phyloP scores from a whole-genome alignment of 53 echinoderm and acorn worm genomes.

The Apostichopus leukothele region DNA sequence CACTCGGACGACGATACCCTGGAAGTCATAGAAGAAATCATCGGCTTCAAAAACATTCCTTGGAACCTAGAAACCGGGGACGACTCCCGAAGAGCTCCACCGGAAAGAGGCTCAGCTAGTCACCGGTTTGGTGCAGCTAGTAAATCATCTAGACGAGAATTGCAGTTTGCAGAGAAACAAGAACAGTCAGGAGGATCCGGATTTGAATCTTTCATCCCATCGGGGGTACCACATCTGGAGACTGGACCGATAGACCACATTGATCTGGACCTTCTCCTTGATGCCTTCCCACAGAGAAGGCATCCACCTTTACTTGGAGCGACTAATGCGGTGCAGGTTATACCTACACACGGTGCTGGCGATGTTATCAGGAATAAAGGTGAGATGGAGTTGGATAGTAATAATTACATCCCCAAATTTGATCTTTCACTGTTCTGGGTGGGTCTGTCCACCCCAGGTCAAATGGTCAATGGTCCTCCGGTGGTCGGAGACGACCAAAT shows the following conservation, averaged over 20 bases:
- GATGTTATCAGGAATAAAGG: constrained; percentile 46
- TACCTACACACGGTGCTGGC: constrained; percentile 51
- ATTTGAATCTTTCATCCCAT: constrained; percentile 64
- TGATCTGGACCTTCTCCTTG: constrained; percentile 84
- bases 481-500: background rate
- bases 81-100: background rate
- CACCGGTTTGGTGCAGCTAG: background rate
- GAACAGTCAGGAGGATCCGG: constrained; percentile 29
- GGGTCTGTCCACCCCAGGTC: no score
- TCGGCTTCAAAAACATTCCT: constrained; percentile 39
- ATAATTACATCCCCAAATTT: no score
- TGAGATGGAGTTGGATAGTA: background rate
- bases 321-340: background rate
- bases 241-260: constrained; percentile 78
- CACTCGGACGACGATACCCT: constrained; percentile 44
- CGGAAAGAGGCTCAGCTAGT: background rate
- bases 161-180: background rate
- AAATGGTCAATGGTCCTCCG: no score
- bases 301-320: background rate
- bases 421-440: no score
- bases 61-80: background rate
- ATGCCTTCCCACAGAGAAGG: constrained; percentile 62
- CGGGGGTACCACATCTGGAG: constrained; percentile 64
- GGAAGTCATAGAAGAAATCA: constrained; percentile 45
- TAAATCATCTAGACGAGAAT: background rate